A percentile compares a stretch with the other conserved stretches of the same genome.
phyloP scores from a whole-genome alignment of 2,797 vertebrate genomes.

The Gephyroberyx darwinii region DNA sequence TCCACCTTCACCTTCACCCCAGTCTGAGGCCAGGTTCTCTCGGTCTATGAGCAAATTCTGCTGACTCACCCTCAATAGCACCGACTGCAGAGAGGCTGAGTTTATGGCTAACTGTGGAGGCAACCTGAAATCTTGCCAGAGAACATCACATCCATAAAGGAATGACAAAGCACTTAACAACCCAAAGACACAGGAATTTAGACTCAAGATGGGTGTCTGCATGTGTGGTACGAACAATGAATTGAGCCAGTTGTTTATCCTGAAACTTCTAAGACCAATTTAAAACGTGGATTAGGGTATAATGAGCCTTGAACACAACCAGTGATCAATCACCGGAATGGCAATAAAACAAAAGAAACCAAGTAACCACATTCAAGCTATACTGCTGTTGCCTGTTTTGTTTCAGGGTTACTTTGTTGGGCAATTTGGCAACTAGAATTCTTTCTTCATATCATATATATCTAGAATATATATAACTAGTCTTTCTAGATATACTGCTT shows the following conservation, averaged over 20 bases:
- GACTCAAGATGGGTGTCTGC: background rate
- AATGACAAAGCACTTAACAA: background rate
- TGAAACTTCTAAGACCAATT: background rate
- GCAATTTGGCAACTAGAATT: background rate
- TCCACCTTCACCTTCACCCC: conserved; percentile 21
- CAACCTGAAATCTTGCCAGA: background rate
- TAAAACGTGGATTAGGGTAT: conserved; percentile 19
- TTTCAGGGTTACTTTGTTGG: background rate
- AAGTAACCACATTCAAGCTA: conserved; percentile 12
- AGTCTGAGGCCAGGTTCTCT: background rate
- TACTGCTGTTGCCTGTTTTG: background rate
- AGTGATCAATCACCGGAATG: background rate
- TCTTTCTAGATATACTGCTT: no score
- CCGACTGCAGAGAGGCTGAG: conserved; percentile 13
- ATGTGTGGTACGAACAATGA: background rate
- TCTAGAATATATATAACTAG: no score
- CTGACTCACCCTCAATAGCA: conserved; percentile 32
- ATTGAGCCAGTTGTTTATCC: background rate
- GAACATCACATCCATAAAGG: background rate
- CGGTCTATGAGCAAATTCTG: conserved; percentile 7
- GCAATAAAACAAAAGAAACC: conserved; percentile 1
- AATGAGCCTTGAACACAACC: background rate
- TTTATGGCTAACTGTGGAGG: background rate
- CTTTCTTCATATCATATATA: no score
- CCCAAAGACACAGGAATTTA: background rate